Conservation (phyloP, 2,797 vertebrate species). For the Botia kubotai region DNA sequence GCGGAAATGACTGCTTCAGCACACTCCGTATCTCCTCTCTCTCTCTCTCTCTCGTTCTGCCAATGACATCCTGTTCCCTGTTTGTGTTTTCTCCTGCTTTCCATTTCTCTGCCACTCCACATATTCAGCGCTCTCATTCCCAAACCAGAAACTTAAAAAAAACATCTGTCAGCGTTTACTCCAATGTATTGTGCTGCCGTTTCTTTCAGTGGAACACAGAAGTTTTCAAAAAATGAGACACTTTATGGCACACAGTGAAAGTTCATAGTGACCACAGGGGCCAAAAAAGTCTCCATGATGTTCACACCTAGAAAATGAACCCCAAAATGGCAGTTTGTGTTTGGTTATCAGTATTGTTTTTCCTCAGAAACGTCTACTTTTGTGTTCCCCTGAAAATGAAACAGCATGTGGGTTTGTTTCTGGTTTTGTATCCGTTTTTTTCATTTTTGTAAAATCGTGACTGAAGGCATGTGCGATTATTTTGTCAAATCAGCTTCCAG, state of each 20-base stretch:
- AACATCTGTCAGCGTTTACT: too few relatives aligned
- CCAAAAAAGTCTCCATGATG: too few relatives aligned
- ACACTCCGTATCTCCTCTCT: constrained; percentile 34
- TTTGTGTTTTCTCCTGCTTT: not conserved
- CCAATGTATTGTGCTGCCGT: too few relatives aligned
- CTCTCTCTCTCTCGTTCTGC: constrained; percentile 19
- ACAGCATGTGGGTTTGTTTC: not conserved
- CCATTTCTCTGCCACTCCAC: not conserved
- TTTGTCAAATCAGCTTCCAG: not conserved
- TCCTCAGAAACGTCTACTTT: not conserved
- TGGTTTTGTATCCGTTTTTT: not conserved
- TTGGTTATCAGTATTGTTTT: too few relatives aligned
- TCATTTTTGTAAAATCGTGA: not conserved
- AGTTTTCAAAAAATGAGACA: too few relatives aligned
- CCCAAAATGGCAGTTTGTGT: too few relatives aligned
- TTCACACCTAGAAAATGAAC: too few relatives aligned
- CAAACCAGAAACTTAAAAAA: not conserved
- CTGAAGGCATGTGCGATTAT: not conserved
- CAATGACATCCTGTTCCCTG: constrained; percentile 3
- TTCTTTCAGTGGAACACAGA: too few relatives aligned
- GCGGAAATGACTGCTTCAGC: constrained; percentile 39
- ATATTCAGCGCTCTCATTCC: not conserved
- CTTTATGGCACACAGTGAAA: too few relatives aligned
- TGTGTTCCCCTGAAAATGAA: not conserved
- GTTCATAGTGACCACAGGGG: too few relatives aligned